A percentile compares a stretch with the other conserved stretches of the same genome.
Evolutionary conservation across 92 coral and sea anemone species (phyloP).

Genomic region (Phenganax subtilis): DNA sequence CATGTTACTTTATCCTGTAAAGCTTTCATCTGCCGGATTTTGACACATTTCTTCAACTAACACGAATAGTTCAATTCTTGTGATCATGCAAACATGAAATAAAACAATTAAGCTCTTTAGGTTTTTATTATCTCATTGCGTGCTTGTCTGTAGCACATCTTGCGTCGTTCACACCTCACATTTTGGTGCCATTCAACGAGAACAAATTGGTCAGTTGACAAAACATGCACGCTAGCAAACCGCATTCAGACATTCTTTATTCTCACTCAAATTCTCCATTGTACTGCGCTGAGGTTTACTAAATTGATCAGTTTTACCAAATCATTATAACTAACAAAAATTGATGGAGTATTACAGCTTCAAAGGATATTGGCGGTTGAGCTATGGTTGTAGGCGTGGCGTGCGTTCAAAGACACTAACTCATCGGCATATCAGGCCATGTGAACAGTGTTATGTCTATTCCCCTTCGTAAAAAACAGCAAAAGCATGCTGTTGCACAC

Average conservation of each 20-base stretch:
- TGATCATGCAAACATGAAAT: constrained; percentile 21
- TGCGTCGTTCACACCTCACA: constrained; percentile 7
- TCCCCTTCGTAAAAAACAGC: not conserved
- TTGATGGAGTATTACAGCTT: constrained; percentile 22
- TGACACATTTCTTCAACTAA: not conserved
- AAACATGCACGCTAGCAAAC: constrained; percentile 1
- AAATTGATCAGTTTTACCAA: constrained; percentile 30
- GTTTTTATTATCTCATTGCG: constrained; percentile 1
- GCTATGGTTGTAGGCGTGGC: constrained; percentile 11
- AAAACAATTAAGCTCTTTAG: not conserved
- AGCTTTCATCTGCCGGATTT: not conserved
- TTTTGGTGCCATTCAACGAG: not conserved
- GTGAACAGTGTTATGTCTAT: constrained; percentile 18
- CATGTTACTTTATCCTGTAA: not conserved
- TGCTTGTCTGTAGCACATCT: not conserved
- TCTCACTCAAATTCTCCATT: constrained; percentile 24
- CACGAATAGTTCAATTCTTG: not conserved
- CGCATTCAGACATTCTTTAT: constrained; percentile 15
- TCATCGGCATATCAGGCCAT: constrained; percentile 16
- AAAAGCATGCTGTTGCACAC: not conserved
- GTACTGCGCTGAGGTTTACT: constrained; percentile 18
- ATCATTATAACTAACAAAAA: constrained; percentile 26
- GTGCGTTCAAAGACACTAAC: not conserved
- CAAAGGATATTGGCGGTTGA: constrained; percentile 20
- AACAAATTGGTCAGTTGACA: not conserved